These are phyloP conservation scores for Aphrocallistes beatrix DNA, from an alignment of 37 sponge, comb jelly and placozoan genomes.

Conservation along the genomic window DNA sequence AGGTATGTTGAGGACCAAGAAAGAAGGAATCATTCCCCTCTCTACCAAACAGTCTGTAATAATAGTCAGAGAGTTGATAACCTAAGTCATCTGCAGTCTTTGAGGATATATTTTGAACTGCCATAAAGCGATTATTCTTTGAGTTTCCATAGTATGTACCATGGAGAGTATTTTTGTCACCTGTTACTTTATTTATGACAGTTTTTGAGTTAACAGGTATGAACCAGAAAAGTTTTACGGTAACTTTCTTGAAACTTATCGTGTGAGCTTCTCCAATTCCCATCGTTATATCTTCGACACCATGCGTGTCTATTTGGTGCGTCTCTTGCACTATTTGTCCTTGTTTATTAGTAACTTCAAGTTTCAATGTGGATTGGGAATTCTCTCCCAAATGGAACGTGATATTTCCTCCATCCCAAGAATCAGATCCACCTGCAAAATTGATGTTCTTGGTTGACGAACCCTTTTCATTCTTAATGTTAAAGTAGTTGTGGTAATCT, in stretches of 20 bases:
- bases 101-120: not conserved
- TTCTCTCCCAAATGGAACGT: slow-evolving; percentile 11
- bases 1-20: not conserved
- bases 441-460: not conserved
- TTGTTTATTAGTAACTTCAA: not conserved
- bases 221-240: too few relatives aligned
- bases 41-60: not conserved
- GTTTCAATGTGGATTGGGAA: not conserved
- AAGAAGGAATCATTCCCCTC: not conserved
- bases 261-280: too few relatives aligned
- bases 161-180: slow-evolving; percentile 1
- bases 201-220: too few relatives aligned
- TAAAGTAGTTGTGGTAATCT: slow-evolving; percentile 21
- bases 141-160: slow-evolving; percentile 7
- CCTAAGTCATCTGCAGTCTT: not conserved
- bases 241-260: too few relatives aligned
- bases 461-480: not conserved
- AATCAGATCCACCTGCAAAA: slow-evolving; percentile 20
- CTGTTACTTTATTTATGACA: too few relatives aligned
- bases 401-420: slow-evolving; percentile 29
- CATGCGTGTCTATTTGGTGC: not conserved
- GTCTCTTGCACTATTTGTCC: not conserved
- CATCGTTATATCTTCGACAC: slow-evolving; percentile 15
- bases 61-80: too few relatives aligned
- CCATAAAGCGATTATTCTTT: not conserved